These are phyloP conservation scores for Mesoclemmys tuberculata DNA, from an alignment of 2,113 vertebrate genomes.

Conservation along the genomic window DNA sequence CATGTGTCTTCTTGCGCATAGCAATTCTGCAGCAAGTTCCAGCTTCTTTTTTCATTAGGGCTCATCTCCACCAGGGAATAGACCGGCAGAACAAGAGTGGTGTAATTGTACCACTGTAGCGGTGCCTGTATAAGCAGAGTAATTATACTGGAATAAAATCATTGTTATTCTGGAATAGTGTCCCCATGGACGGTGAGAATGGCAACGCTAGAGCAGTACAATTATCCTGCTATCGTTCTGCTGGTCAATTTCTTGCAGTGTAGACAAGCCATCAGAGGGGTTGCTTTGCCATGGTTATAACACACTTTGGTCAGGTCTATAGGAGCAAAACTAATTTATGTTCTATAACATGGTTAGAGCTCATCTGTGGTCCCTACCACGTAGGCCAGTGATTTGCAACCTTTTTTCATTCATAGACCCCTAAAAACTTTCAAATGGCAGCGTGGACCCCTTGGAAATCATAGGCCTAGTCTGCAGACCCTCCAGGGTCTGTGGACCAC, in stretches of 20 bases:
- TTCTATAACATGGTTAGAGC: neutral
- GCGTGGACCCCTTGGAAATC: too few relatives aligned
- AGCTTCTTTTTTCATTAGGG: neutral
- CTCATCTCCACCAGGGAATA: neutral
- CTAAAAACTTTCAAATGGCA: too few relatives aligned
- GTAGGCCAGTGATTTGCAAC: too few relatives aligned
- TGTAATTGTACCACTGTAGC: neutral
- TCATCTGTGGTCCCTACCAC: neutral
- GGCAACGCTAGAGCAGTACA: neutral
- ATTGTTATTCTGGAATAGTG: neutral
- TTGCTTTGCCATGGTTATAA: neutral
- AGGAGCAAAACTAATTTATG: neutral
- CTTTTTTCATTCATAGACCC: too few relatives aligned
- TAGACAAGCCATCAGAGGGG: neutral
- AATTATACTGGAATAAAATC: neutral
- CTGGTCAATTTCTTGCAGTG: neutral
- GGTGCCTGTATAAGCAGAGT: neutral
- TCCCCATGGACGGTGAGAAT: neutral
- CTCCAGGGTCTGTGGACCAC: too few relatives aligned
- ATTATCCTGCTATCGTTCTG: neutral
- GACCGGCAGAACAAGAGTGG: neutral
- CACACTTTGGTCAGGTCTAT: neutral
- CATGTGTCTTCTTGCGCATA: too few relatives aligned
- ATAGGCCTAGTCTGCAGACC: too few relatives aligned
- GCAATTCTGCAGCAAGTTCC: fast-evolving